Base-by-base conservation (phyloP, 2,797 vertebrate genomes). In the Megalops cyprinoides region DNA sequence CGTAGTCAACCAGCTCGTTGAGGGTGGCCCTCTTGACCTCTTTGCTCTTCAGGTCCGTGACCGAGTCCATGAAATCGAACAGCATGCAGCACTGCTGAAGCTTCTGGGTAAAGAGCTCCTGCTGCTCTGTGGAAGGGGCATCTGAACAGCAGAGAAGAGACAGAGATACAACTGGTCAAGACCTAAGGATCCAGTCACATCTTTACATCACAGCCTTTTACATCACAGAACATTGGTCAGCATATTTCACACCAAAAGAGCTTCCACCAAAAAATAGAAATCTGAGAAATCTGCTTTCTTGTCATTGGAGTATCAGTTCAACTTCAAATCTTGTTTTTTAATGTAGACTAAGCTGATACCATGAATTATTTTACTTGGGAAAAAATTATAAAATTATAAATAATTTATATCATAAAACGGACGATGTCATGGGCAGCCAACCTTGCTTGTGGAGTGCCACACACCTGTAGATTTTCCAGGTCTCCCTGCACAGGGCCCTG, bases 11-110 rank as follows among this genome's bases (percentile, higher is more conserved):
- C 62, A 99, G 93, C 92, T 99, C 98, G 80, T 96, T 98, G 62
- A 99, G 93, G 0, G 97, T 96, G 86, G 97, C 98, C 92, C 98
- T 96, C 91, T 99, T 99, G 86, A 98, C 96, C 94, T 99, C 98
- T 93, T 99, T 99, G 94, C 95, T 97, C 93, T 97, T 99, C 89
- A 99, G 92, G 93, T 99, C 98, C 28, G 93, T 95, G 89, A 98
- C 96, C 0, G 97, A 96, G 94, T 99, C 97, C 88, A 97, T 91
- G 93, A 99, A 99, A 94, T 99, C 98, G 74, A 99, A 99, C 79
- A 99, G 93, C 81, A 97, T 83, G 85, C 98, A 98, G 91, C 98
- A 99, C 91, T 99, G 98, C 89, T 98, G 96, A 81, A 99, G 90
- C 88, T 99, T 99, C 93, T 98, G 97, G 85, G 94, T 95, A 89